Evolutionary conservation across 2,797 vertebrate species (phyloP).

Genomic region (Paedocypris micromegethes): DNA sequence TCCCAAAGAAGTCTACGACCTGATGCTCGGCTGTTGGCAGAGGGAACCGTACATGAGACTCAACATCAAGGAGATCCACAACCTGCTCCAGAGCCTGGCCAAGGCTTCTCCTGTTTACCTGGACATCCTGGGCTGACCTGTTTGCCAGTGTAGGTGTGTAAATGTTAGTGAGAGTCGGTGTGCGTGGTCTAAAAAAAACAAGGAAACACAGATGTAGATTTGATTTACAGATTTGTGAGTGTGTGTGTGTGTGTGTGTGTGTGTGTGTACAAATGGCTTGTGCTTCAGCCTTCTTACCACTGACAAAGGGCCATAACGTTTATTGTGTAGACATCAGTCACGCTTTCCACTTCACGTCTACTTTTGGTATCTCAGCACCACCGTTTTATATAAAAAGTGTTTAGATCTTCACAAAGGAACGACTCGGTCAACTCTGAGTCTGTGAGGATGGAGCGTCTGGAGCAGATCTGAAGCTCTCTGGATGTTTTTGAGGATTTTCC

Average conservation of each 20-base stretch:
- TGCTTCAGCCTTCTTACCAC: slow-evolving; percentile 79
- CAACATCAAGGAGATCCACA: slow-evolving; percentile 96
- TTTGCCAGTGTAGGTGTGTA: slow-evolving; percentile 31
- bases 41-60: slow-evolving; percentile 97
- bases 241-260: slow-evolving; percentile 46
- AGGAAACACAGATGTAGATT: slow-evolving; percentile 10
- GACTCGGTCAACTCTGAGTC: too few species aligned
- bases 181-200: slow-evolving; percentile 36
- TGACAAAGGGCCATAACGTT: slow-evolving; percentile 90
- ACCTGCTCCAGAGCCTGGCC: slow-evolving; percentile 92
- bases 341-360: slow-evolving; percentile 61
- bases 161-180: slow-evolving; percentile 43
- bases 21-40: slow-evolving; percentile 99
- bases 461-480: too few species aligned
- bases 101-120: slow-evolving; percentile 98
- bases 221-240: slow-evolving; percentile 38
- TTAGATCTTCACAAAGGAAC: too few species aligned
- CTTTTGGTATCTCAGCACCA: slow-evolving; percentile 67
- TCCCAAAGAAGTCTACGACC: slow-evolving; percentile 95
- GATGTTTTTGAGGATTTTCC: too few species aligned
- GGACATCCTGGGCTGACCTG: slow-evolving; percentile 92
- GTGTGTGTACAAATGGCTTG: slow-evolving; percentile 61
- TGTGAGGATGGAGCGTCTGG: too few species aligned
- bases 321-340: slow-evolving; percentile 52
- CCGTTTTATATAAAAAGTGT: slow-evolving; percentile 72